Evolutionary conservation across 2,797 vertebrate genomes (phyloP), one percentile per base, ranked within the genome.

Genomic region (Pyrocephalus nanus): DNA sequence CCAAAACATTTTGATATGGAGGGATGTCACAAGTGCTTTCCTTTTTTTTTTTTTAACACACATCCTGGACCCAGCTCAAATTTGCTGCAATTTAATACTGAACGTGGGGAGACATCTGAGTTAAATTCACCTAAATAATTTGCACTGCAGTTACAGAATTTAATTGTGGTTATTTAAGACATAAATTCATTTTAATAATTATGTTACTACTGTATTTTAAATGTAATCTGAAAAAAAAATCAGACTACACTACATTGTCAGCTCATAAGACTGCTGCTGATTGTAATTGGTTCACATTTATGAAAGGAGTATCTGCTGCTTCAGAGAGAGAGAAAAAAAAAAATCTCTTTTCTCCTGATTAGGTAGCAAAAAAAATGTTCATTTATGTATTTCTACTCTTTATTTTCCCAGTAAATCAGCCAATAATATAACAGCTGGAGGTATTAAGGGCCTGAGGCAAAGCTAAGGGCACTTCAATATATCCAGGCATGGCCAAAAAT

Each of bases 1-100:
- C 95, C 95, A 97, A 98, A 98, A 98, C 97, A 98, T 97, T 98
- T 97, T 97, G 96, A 97, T 97, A 97, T 74, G 85, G 86, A 97
- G 83, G 95, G 96, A 97, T 96, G 94, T 95, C 42, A 43, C 23
- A 27, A 72, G 69, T 86, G 91, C 64, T 50, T 72, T 40, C 13
- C 38, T 36, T 72, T 29, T 93, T 93, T 88, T 84, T 87, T 48
- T 14, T 67, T 34, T 47, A 48, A 25, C 45, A 79, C 55, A n/a
- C 43, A 71, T 89, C 78, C 71, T 91, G 92, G 86, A 95, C 82
- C 26, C 81, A 85, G 90, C 73, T 95, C 85, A 85, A 93, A 97
- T 97, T 97, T 93, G 67, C 86, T 90, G 91, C 94, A 97, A 96
- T 98, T 97, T 97, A 97, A 96, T 95, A 94, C 92, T 89, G 93